Evolutionary conservation across 2,888 invertebrate species (phyloP), one percentile per base, ranked within the genome.

Genomic region (Polylopha cassiicola): DNA sequence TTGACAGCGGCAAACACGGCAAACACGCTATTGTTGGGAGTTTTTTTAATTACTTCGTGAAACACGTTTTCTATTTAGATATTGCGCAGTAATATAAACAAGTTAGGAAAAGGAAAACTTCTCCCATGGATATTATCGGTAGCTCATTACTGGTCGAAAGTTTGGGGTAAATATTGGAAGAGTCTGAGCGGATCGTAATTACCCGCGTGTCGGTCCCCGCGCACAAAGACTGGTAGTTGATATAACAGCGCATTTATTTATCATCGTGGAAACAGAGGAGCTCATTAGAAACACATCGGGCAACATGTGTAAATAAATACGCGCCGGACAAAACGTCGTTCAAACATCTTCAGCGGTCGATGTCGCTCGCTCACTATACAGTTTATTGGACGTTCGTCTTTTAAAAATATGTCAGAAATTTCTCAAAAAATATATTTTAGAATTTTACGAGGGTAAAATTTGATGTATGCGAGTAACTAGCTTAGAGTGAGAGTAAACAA

Each of bases 111-210:
- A 57, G 8, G 23, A 39, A 29, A 34, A 34, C 23, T 60, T 65
- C 61, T 61, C 59, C 51, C 52, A 51, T 51, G 56, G 55, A 65
- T 56, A 65, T 67, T 75, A 76, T 74, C 78, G 78, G 84, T 78
- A 84, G 82, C 80, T 78, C 72, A 78, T 76, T 82, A 84, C 77
- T 69, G 73, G 77, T 72, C 49, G 78, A 82, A 81, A 82, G 80
- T 81, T 81, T 80, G 65, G 67, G 58, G 48, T 59, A 82, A 84
- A 82, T 84, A 84, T 84, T 84, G 81, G 68, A 75, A 56, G 65
- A 69, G 72, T 64, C 69, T 64, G 62, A 58, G 65, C 66, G 65
- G 70, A 71, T 73, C 67, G 72, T 79, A 77, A 81, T 81, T 79
- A 80, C 72, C 48, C 61, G 57, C 66, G 64, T 63, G 64, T 58